Conservation (phyloP, 2,113 vertebrate species). For the Acrocephalus arundinaceus region DNA sequence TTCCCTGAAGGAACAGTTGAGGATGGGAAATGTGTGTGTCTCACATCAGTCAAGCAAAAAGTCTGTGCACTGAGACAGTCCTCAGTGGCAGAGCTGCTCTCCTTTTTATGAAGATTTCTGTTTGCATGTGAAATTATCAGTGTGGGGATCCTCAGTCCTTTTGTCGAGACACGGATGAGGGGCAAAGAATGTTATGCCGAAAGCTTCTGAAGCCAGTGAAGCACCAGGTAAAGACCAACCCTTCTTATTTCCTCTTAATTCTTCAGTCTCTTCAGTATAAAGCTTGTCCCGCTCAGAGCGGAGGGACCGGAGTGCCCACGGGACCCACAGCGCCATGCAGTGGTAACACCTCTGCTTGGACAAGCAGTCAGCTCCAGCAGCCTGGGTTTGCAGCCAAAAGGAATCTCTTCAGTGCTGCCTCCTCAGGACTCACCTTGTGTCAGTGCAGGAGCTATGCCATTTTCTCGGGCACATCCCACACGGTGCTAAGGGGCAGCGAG, state of each 20-base stretch:
- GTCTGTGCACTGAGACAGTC: neutral
- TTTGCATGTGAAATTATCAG: neutral
- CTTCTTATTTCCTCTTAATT: neutral
- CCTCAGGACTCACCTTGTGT: neutral
- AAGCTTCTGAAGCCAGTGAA: neutral
- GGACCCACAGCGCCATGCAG: neutral
- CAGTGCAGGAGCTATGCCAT: neutral
- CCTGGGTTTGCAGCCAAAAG: neutral
- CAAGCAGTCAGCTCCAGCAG: neutral
- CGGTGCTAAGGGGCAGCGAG: neutral
- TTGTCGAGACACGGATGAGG: neutral
- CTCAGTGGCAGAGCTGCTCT: neutral
- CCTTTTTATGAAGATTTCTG: neutral
- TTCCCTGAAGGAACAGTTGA: neutral
- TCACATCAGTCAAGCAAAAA: neutral
- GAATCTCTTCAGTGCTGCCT: neutral
- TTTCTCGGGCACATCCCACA: neutral
- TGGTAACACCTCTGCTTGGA: neutral
- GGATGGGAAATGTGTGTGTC: neutral
- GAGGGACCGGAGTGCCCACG: neutral
- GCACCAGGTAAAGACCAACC: neutral
- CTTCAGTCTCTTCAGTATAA: neutral
- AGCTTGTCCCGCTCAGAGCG: accelerated
- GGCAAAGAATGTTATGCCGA: neutral
- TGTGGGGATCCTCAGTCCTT: neutral